phyloP scores from a whole-genome alignment of 1,140 invertebrate genomes.

The Diorhabda sublineata region DNA sequence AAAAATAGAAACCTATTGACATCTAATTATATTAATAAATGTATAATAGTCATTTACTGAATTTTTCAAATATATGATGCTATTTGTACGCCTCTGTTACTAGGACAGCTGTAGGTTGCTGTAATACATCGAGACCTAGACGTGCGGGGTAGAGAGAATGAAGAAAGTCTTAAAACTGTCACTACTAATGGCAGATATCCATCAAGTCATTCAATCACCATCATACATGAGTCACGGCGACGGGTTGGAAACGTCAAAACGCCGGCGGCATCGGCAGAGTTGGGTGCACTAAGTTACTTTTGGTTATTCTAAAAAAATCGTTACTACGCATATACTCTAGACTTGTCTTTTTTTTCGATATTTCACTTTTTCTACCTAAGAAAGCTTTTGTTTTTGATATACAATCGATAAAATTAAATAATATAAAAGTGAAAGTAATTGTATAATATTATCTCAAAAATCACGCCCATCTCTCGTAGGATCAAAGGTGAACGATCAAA shows the following conservation, averaged over 20 bases:
- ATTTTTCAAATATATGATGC: too few species aligned
- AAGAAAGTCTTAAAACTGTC: slow-evolving; percentile 46
- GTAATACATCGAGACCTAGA: slow-evolving; percentile 34
- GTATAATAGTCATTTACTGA: too few species aligned
- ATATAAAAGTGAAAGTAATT: too few species aligned
- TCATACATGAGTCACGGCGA: slow-evolving; percentile 41
- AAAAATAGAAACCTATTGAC: too few species aligned
- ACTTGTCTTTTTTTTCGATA: too few species aligned
- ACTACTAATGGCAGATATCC: slow-evolving; percentile 48
- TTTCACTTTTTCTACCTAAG: too few species aligned
- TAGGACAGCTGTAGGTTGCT: slow-evolving; percentile 21
- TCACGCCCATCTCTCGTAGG: not conserved
- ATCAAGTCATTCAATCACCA: slow-evolving; percentile 47
- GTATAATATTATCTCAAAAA: too few species aligned
- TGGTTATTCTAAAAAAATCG: too few species aligned
- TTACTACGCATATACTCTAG: too few species aligned
- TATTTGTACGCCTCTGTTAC: slow-evolving; percentile 5
- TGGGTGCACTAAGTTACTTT: not conserved
- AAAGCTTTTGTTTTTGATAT: too few species aligned
- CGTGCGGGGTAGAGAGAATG: slow-evolving; percentile 18
- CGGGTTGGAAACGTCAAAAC: not conserved
- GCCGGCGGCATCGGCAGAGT: slow-evolving; percentile 5
- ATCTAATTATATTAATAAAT: too few species aligned
- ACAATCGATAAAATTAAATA: too few species aligned
- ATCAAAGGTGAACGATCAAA: slow-evolving; percentile 16